A percentile compares a stretch with the other conserved stretches of the same genome.
Conservation (phyloP, 2,113 vertebrate species). For the Hippopotamus amphibius region DNA sequence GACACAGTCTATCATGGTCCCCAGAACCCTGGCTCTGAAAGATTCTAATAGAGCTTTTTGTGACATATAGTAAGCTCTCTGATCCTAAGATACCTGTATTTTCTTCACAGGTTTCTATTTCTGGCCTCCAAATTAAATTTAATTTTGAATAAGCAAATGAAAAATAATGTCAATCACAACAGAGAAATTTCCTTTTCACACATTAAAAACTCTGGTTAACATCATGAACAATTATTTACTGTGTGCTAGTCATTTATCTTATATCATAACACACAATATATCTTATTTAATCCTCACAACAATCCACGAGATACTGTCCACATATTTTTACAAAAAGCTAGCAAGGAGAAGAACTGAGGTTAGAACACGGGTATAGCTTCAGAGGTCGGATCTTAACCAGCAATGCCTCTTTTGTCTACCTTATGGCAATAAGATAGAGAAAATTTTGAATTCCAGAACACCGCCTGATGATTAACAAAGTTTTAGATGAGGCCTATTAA, state of each 20-base stretch:
- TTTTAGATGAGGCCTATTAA: constrained; percentile 8
- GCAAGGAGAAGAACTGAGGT: not conserved
- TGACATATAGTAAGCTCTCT: not conserved
- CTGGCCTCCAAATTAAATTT: constrained; percentile 30
- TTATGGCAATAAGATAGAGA: not conserved
- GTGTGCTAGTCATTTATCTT: not conserved
- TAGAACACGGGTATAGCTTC: not conserved
- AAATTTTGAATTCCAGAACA: constrained; percentile 6
- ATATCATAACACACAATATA: not conserved
- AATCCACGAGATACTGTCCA: not conserved
- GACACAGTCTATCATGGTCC: not conserved
- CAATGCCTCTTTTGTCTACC: not conserved
- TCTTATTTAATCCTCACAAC: constrained; percentile 8
- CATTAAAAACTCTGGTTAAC: constrained; percentile 1
- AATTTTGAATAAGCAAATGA: constrained; percentile 54
- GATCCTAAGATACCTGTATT: constrained; percentile 7
- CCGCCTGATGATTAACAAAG: not conserved
- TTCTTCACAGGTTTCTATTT: constrained; percentile 40
- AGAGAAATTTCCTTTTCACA: not conserved
- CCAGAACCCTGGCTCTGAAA: not conserved
- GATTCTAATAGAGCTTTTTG: not conserved
- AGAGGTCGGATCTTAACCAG: not conserved
- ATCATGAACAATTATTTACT: not conserved
- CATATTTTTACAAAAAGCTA: constrained; percentile 27
- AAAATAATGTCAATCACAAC: not conserved